Evolutionary conservation across 2,113 vertebrate genomes (phyloP).

Genomic region (Choloepus hoffmanni): DNA sequence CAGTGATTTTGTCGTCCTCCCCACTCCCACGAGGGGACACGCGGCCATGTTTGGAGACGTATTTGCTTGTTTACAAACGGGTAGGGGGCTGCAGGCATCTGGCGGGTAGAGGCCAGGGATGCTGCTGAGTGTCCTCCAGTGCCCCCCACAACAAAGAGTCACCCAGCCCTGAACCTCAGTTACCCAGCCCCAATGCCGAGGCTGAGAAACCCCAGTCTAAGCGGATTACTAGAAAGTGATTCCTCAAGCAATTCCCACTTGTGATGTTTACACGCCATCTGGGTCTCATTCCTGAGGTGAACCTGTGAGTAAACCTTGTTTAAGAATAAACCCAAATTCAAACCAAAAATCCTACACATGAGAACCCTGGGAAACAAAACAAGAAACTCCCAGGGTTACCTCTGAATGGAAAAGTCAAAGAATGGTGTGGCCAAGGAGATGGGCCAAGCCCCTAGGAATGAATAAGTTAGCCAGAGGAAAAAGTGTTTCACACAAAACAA

Average conservation of each 20-base stretch:
- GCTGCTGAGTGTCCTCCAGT: neutral
- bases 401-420: neutral
- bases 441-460: neutral
- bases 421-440: neutral
- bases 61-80: neutral
- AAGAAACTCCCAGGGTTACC: neutral
- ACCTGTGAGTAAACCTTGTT: neutral
- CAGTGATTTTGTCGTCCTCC: rapidly evolving
- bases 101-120: neutral
- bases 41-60: neutral
- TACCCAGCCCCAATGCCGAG: neutral
- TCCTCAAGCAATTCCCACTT: neutral
- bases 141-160: neutral
- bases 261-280: neutral
- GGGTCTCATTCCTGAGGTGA: neutral
- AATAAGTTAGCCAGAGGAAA: neutral
- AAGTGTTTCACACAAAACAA: neutral
- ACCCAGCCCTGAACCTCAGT: neutral
- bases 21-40: neutral
- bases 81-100: neutral
- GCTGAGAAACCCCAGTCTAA: neutral
- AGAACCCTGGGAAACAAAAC: neutral
- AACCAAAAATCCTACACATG: neutral
- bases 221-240: neutral
- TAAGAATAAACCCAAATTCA: conserved; percentile 25